phyloP scores from a whole-genome alignment of 2,797 vertebrate species.

The Epinephelus coioides region DNA sequence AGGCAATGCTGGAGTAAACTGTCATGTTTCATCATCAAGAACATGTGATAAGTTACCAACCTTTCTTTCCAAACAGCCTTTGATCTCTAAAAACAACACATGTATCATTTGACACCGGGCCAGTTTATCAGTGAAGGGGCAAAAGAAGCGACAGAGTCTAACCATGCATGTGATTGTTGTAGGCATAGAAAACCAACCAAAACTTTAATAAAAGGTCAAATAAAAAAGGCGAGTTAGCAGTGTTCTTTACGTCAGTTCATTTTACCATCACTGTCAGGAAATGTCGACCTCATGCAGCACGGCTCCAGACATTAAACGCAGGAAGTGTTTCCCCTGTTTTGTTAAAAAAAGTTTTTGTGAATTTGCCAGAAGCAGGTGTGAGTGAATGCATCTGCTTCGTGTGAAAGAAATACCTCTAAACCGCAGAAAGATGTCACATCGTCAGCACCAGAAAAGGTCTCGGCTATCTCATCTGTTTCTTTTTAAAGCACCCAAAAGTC shows the following conservation, averaged over 20 bases:
- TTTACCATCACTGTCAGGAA: conserved; percentile 56
- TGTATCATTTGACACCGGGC: conserved; percentile 23
- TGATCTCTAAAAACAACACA: conserved; percentile 15
- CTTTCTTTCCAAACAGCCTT: conserved; percentile 24
- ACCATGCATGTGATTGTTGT: conserved; percentile 69
- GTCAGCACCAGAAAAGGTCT: conserved; percentile 15
- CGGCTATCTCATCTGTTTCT: conserved; percentile 13
- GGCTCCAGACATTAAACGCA: conserved; percentile 5
- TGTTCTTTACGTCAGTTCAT: conserved; percentile 54
- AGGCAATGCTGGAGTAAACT: conserved; percentile 14
- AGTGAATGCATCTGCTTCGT: neutral
- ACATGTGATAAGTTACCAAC: conserved; percentile 14
- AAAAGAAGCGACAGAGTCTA: conserved; percentile 33
- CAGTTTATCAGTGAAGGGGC: conserved; percentile 10
- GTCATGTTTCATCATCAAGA: conserved; percentile 36
- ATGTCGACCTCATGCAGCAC: conserved; percentile 32
- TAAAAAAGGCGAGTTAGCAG: conserved; percentile 53
- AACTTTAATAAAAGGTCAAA: conserved; percentile 66
- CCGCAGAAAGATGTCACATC: neutral
- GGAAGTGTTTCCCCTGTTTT: conserved; percentile 4
- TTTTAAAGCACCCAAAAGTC: conserved; percentile 19
- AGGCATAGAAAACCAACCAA: conserved; percentile 56
- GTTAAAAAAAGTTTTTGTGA: neutral
- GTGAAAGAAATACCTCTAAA: neutral
- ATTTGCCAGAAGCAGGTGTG: conserved; percentile 2